Base-by-base conservation (phyloP, 2,113 vertebrate species). In the Ibidorhyncha struthersii region DNA sequence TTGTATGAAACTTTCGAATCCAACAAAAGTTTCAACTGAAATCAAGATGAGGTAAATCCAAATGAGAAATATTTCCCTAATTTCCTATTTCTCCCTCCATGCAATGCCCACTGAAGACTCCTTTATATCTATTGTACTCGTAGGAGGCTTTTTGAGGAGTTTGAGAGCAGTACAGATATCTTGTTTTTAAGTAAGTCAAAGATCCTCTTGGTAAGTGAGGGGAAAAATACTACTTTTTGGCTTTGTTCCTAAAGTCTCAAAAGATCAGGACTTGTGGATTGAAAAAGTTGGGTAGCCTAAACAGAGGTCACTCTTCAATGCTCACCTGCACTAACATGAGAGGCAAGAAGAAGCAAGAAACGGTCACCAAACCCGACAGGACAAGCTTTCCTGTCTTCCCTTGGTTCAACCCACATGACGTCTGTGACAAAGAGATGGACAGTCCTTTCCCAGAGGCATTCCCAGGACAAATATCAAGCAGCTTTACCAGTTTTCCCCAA, bases 321-420 rank as follows among this genome's bases (percentile, higher is more conserved):
- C 10, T 71, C 18, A 47, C 4, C 21, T 59, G 55, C 25, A 77
- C 23, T 43, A 63, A 86, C 5, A 34, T 6, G 14, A 77, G 36
- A 77, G 29, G 26, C 2, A 18, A 73, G 22, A 86, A 72, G 50
- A 19, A 59, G n/a, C 8, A 52, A 87, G 56, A 13, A 77, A 62
- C 0, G 3, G 30, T 50, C 17, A 47, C 21, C 16, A 43, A 43
- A 53, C 71, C 36, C 11, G 1, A 36, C 0, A 53, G 45, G 17
- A 59, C 15, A 86, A 76, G 19, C 5, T 49, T 26, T 53, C 8
- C 20, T 26, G 8, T 53, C 34, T 62, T 86, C 27, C 15, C 8
- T 50, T 38, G 26, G 8, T 58, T 89, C 6, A 5, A 43, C 27
- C 10, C 18, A 43, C 12, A 40, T 17, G 4, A 25, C 4, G 6